These are phyloP conservation scores for Colaptes auratus DNA, from an alignment of 2,113 vertebrate species.

Conservation along the genomic window DNA sequence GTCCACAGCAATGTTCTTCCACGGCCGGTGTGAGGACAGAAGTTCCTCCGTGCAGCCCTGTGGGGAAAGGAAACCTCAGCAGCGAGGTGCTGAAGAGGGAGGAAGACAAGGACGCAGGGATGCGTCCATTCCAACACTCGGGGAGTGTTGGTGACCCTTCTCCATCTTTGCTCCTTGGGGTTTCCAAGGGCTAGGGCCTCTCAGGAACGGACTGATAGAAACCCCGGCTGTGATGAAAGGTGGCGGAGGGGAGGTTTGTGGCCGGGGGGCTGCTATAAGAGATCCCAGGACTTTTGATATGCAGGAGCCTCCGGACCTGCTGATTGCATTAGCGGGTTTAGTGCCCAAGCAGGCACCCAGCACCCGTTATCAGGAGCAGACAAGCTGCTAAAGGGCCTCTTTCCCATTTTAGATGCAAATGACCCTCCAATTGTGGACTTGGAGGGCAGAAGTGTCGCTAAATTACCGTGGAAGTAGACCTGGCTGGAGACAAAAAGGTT, in stretches of 20 bases:
- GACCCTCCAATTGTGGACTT: conserved; percentile 51
- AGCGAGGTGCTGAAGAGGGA: background rate
- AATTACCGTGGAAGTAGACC: conserved; percentile 25
- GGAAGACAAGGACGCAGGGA: background rate
- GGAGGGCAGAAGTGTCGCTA: background rate
- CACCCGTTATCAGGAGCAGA: conserved; percentile 32
- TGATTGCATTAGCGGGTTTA: conserved; percentile 65
- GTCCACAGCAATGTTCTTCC: background rate
- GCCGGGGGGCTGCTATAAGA: background rate
- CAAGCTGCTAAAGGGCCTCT: conserved; percentile 20
- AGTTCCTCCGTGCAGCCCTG: background rate
- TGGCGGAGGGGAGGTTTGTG: background rate
- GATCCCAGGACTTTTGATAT: conserved; percentile 46
- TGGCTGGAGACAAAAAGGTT: conserved; percentile 21
- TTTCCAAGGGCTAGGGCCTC: background rate
- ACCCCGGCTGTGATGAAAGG: conserved; percentile 7
- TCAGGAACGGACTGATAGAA: background rate
- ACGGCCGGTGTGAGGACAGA: background rate
- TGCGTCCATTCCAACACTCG: background rate
- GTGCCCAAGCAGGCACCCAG: background rate
- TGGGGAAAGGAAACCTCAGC: background rate
- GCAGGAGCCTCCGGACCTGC: background rate
- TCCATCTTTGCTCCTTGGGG: background rate
- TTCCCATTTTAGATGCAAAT: conserved; percentile 61
- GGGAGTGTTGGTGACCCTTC: background rate